Evolutionary conservation across 1,140 invertebrate species (phyloP).

Genomic region (Penaeus japonicus): DNA sequence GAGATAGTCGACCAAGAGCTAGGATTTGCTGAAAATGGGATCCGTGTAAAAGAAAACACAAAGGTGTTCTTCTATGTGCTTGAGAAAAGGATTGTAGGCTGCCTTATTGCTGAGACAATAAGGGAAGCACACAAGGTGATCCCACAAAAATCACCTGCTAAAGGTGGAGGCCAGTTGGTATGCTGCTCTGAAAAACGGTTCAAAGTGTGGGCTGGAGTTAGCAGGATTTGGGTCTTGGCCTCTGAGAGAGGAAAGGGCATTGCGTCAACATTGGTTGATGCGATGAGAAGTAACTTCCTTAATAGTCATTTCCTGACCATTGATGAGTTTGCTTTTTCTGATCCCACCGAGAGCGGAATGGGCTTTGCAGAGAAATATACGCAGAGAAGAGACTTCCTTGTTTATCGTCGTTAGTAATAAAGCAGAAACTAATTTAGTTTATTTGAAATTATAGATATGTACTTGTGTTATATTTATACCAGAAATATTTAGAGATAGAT

Average conservation of each 20-base stretch:
- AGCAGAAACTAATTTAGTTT: neutral
- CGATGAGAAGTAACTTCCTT: constrained; percentile 44
- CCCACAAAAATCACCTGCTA: neutral
- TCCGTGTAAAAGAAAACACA: neutral
- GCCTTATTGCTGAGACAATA: constrained; percentile 55
- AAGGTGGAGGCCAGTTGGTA: neutral
- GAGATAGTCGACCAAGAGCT: constrained; percentile 65
- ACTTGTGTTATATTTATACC: too few species aligned
- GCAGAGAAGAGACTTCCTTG: constrained; percentile 63
- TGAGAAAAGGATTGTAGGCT: constrained; percentile 51
- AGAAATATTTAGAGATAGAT: too few species aligned
- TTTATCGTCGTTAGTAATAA: constrained; percentile 61
- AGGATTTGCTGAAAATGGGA: constrained; percentile 60
- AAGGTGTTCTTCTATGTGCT: constrained; percentile 56
- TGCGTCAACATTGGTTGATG: constrained; percentile 43
- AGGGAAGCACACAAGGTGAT: constrained; percentile 48
- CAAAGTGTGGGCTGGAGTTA: constrained; percentile 53
- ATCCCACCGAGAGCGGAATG: constrained; percentile 66
- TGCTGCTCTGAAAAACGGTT: constrained; percentile 42
- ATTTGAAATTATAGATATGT: too few species aligned
- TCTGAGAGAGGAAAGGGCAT: constrained; percentile 34
- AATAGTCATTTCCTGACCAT: constrained; percentile 60
- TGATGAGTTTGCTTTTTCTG: constrained; percentile 66
- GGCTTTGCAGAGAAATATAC: constrained; percentile 64
- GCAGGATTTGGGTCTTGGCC: constrained; percentile 42